phyloP scores from a whole-genome alignment of 2,113 vertebrate genomes.

The Psephotus haematonotus region DNA sequence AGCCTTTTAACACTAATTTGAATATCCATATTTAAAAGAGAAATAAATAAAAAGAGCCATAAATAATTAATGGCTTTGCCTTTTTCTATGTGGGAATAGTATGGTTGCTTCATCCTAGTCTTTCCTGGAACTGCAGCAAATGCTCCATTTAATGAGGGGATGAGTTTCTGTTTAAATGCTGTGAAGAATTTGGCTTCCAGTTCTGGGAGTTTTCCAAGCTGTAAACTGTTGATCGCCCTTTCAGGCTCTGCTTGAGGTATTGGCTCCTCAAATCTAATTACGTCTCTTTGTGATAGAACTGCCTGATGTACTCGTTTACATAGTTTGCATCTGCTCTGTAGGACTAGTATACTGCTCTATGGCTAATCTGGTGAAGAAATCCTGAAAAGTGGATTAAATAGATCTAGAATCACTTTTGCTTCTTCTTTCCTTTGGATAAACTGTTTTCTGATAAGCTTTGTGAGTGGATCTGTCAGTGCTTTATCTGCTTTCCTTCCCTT shows the following conservation, averaged over 20 bases:
- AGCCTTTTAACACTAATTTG: neutral
- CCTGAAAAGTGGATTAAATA: neutral
- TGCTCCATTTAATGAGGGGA: neutral
- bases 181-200: constrained; percentile 22
- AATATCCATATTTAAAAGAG: neutral
- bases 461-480: neutral
- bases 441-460: neutral
- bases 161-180: constrained; percentile 22
- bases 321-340: neutral
- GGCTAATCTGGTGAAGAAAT: neutral
- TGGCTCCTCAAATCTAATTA: constrained; percentile 50
- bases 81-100: neutral
- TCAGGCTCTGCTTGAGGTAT: constrained; percentile 42
- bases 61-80: constrained; percentile 8
- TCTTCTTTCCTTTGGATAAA: neutral
- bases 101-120: neutral
- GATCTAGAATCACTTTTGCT: neutral
- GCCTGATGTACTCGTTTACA: neutral
- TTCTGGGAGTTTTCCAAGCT: constrained; percentile 43
- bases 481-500: neutral
- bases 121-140: constrained; percentile 36
- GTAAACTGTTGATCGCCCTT: constrained; percentile 40
- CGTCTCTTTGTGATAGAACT: neutral
- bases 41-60: neutral
- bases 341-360: neutral